Base-by-base conservation (phyloP, 2,113 vertebrate species). In the Scalopus aquaticus region DNA sequence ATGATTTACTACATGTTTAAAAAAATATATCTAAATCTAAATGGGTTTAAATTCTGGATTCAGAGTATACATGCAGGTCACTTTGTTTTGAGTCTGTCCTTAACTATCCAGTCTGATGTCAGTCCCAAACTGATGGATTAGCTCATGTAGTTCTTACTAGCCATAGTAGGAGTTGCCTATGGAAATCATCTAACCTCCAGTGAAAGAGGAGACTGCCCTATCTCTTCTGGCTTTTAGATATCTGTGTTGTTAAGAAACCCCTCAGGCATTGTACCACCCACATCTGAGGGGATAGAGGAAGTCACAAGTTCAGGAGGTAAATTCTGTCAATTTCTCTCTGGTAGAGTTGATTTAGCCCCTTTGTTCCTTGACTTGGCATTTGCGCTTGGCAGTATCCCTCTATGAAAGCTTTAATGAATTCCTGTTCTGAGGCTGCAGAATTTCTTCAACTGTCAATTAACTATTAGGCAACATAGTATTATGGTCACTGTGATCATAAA, bases 81-180 rank as follows among this genome's bases (percentile, higher is more conserved):
- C 12, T 81, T 89, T 39, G 28, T 96, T 97, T 96, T 96, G 88
- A 94, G 78, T 67, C 22, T 74, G 88, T 91, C 94, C 65, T 96
- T 70, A 88, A 92, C 88, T 56, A 97, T 65, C 17, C 81, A 82
- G 11, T 46, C 70, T 93, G 51, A 65, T 73, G 24, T 82, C 24
- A 65, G 0, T 39, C 28, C 37, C 56, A 30, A 76, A 17, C 28
- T 39, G 72, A 54, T 60, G 80, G 62, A 94, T 96, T 95, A 74
- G 88, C 92, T 93, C 60, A 58, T 62, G 77, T 89, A 94, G 49
- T 93, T 97, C 86, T 96, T 44, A 70, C 84, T 84, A 97, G 93
- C 28, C 69, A 76, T 91, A 88, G 30, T 39, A 80, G 46, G 42
- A 96, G n/a, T 76, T 92, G 78, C 42, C 37, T 72, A 15, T 70